phyloP scores from a whole-genome alignment of 1,140 invertebrate species.

The Drosophila pachea region DNA sequence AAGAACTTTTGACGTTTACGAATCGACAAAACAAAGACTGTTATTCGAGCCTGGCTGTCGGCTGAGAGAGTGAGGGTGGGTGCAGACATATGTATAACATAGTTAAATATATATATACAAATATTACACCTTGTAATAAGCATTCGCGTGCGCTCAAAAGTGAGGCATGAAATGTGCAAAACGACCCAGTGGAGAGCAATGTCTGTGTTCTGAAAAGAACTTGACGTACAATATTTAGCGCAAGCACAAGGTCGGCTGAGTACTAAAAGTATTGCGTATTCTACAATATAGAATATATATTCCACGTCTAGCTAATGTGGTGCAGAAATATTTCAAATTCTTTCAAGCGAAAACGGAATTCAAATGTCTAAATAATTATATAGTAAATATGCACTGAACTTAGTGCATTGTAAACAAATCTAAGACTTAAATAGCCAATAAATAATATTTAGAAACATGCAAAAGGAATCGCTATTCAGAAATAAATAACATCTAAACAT shows the following conservation, averaged over 20 bases:
- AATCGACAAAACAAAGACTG: constrained; percentile 59
- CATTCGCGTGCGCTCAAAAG: neutral
- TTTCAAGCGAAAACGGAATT: no score
- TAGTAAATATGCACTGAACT: no score
- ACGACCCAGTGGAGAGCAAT: neutral
- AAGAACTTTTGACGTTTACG: constrained; percentile 18
- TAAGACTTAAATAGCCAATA: no score
- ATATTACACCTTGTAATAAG: neutral
- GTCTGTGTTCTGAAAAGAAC: neutral
- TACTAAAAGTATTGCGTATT: constrained; percentile 5
- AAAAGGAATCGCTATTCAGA: no score
- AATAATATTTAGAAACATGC: no score
- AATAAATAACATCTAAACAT: no score
- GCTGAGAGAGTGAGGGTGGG: constrained; percentile 10
- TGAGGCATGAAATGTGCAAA: neutral
- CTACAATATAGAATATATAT: neutral
- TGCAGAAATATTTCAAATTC: no score
- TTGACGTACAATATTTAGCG: constrained; percentile 4
- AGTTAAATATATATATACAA: constrained; percentile 8
- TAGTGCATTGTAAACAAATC: no score
- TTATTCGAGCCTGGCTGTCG: constrained; percentile 4
- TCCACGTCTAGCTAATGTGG: neutral
- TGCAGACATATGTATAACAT: constrained; percentile 18
- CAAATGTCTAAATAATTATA: no score
- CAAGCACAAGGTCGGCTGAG: neutral